phyloP scores from a whole-genome alignment of 1,140 invertebrate genomes.

The Sweltsa coloradensis region DNA sequence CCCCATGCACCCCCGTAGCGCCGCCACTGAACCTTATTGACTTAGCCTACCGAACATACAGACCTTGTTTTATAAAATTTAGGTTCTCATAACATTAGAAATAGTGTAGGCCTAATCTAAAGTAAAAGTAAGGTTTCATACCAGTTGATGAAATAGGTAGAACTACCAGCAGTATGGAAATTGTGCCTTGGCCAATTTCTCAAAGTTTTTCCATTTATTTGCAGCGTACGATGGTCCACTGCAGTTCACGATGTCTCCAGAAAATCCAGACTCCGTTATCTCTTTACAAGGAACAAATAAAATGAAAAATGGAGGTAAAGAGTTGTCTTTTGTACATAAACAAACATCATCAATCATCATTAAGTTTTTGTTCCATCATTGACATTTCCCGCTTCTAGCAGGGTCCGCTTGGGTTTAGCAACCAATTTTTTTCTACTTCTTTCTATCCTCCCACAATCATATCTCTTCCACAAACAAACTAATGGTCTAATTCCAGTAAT shows the following conservation, averaged over 20 bases:
- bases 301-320: conserved; percentile 5
- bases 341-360: conserved; percentile 9
- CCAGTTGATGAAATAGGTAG: background rate
- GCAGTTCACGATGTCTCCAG: conserved; percentile 61
- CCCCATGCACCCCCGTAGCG: too few relatives aligned
- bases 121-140: background rate
- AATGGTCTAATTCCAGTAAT: too few relatives aligned
- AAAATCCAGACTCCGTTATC: conserved; percentile 58
- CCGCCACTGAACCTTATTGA: too few relatives aligned
- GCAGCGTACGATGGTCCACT: conserved; percentile 71
- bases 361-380: too few relatives aligned
- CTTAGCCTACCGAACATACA: too few relatives aligned
- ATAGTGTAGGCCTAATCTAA: background rate
- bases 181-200: background rate
- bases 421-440: too few relatives aligned
- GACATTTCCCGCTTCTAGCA: too few relatives aligned
- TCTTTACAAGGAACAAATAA: conserved; percentile 17
- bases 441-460: too few relatives aligned
- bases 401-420: too few relatives aligned
- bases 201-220: conserved; percentile 15
- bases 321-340: too few relatives aligned
- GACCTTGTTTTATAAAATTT: too few relatives aligned
- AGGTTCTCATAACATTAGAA: background rate
- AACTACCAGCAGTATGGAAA: background rate
- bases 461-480: too few relatives aligned